Conservation (phyloP, 30 jellyfish, hydroid and myxozoan genomes). For the Pelagia noctiluca region DNA sequence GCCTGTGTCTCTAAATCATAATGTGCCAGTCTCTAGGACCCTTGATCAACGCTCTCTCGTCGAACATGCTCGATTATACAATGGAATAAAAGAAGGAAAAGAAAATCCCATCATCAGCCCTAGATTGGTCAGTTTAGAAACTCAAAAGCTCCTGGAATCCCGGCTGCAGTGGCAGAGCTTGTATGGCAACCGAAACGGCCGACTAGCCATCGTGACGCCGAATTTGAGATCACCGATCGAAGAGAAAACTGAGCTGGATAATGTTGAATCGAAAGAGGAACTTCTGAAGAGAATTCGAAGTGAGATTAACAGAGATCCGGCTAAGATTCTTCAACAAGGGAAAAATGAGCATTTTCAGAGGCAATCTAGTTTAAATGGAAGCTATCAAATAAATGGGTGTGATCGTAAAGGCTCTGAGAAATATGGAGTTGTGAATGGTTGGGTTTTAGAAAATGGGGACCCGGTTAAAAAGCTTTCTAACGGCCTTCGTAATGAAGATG, state of each 20-base stretch:
- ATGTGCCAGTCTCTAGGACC: too few species aligned
- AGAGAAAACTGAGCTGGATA: conserved; percentile 1
- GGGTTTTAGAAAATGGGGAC: too few species aligned
- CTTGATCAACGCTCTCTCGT: too few species aligned
- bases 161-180: not conserved
- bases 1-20: too few species aligned
- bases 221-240: not conserved
- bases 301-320: conserved; percentile 56
- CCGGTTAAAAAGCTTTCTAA: too few species aligned
- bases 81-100: not conserved
- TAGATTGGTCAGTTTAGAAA: not conserved
- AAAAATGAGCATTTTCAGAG: too few species aligned
- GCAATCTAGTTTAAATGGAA: too few species aligned
- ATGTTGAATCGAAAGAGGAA: conserved; percentile 60
- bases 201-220: conserved; percentile 9
- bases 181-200: not conserved
- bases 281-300: conserved; percentile 47
- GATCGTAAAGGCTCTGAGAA: too few species aligned
- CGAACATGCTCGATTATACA: too few species aligned
- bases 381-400: too few species aligned
- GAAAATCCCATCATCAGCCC: not conserved
- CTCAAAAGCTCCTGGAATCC: conserved; percentile 3
- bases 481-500: too few species aligned
- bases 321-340: not conserved
- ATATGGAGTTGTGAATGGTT: too few species aligned